A percentile compares a stretch with the other conserved stretches of the same genome.
Evolutionary conservation across 2,797 vertebrate genomes (phyloP).

Genomic region (Sebastes melanostomus): DNA sequence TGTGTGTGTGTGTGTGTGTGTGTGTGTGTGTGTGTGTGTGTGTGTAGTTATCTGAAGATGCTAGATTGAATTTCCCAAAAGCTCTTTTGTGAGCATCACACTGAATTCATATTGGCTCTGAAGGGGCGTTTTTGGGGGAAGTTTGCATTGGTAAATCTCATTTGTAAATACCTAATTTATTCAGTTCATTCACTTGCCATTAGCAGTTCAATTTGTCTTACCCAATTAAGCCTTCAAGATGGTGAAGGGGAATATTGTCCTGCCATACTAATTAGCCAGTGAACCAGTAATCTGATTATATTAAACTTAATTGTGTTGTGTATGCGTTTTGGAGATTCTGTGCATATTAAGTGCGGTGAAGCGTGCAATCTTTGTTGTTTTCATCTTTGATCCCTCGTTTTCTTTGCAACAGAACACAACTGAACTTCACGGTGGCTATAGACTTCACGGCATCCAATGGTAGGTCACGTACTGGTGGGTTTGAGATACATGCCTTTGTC

Average conservation of each 20-base stretch:
- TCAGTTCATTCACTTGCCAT: slow-evolving; percentile 58
- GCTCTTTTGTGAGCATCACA: not conserved
- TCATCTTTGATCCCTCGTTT: slow-evolving; percentile 5
- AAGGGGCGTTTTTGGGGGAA: not conserved
- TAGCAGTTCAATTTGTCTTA: slow-evolving; percentile 52
- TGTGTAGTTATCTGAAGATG: not conserved
- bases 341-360: not conserved
- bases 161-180: slow-evolving; percentile 45
- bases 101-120: slow-evolving; percentile 11
- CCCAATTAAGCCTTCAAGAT: slow-evolving; percentile 47
- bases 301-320: not conserved
- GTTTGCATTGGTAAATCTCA: slow-evolving; percentile 19
- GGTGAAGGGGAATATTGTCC: slow-evolving; percentile 12
- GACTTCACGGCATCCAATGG: slow-evolving; percentile 98
- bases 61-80: slow-evolving; percentile 18
- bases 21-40: too few species aligned
- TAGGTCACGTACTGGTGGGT: slow-evolving; percentile 66
- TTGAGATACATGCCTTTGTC: not conserved
- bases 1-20: slow-evolving; percentile 1
- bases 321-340: not conserved
- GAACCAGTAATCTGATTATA: slow-evolving; percentile 23
- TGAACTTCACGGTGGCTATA: slow-evolving; percentile 98
- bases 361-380: slow-evolving; percentile 3
- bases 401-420: slow-evolving; percentile 87
- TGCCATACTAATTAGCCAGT: slow-evolving; percentile 34